A percentile compares a stretch with the other conserved stretches of the same genome.
Evolutionary conservation across 2,888 invertebrate genomes (phyloP).

Genomic region (Psococerastis gibbosa): DNA sequence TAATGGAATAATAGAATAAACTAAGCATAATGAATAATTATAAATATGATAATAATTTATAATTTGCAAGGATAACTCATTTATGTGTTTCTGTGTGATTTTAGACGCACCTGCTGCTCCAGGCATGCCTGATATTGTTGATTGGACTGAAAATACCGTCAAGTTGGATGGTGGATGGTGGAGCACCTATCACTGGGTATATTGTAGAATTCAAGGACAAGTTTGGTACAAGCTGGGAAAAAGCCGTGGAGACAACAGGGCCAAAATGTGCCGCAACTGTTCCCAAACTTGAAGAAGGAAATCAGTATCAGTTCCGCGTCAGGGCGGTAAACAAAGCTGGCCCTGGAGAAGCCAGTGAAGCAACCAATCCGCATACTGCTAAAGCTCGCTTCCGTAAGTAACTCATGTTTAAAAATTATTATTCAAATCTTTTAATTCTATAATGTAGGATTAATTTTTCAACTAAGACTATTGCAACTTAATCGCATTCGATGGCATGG

Average conservation of each 20-base stretch:
- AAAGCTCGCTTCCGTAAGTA: conserved; percentile 72
- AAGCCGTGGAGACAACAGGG: conserved; percentile 68
- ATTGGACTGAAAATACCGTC: conserved; percentile 80
- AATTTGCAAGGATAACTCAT: too few species aligned
- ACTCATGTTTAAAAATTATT: background rate
- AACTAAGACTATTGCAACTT: conserved; percentile 13
- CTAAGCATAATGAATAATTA: too few species aligned
- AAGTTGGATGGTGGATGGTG: conserved; percentile 88
- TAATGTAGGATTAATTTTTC: conserved; percentile 2
- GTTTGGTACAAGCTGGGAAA: conserved; percentile 64
- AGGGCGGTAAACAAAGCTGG: conserved; percentile 94
- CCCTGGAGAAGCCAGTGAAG: conserved; percentile 76
- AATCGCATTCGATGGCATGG: too few species aligned
- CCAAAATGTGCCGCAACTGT: conserved; percentile 74
- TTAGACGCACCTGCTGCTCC: conserved; percentile 61
- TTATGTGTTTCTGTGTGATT: too few species aligned
- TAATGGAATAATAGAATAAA: too few species aligned
- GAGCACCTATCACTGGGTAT: conserved; percentile 85
- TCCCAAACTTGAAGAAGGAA: conserved; percentile 76
- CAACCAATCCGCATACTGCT: conserved; percentile 79
- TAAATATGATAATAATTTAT: too few species aligned
- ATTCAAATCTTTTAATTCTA: background rate
- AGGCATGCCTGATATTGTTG: conserved; percentile 75
- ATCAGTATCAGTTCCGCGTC: conserved; percentile 87
- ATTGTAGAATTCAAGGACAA: conserved; percentile 84